Base-by-base conservation (phyloP, 2,888 invertebrate species). In the Noctua fimbriata region DNA sequence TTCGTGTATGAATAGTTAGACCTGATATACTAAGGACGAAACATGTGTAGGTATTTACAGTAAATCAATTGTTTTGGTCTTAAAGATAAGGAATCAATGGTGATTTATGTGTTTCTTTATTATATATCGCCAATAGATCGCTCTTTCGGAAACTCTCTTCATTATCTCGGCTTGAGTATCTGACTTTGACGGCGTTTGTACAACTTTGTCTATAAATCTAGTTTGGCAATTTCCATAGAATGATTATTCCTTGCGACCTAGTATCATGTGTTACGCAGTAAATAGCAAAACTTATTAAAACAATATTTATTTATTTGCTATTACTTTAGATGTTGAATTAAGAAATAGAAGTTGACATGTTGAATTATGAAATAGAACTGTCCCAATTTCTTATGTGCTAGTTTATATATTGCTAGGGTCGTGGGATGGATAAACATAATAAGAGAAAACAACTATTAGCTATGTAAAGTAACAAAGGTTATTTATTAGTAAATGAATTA, bases 81-180 rank as follows among this genome's bases (percentile, higher is more conserved):
- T 78, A 79, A 80, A 87, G 86, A 87, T 87, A 78, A 84, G 76
- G 85, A 87, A 86, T 88, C 84, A 87, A 78, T 78, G 69, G 80
- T 89, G 89, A 90, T 90, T 88, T 85, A 91, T 89, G 81, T 86
- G 86, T 85, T 89, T 85, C 79, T 80, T 82, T 87, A 82, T 80
- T 84, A 81, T 85, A 67, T 79, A 87, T 83, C 69, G 82, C 78
- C 73, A 86, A 78, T 84, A 80, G 83, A 88, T 85, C 55, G 65
- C 72, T 82, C 73, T 75, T 77, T 73, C 71, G 21, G 74, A 69
- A 85, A 85, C 78, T 84, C 83, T 21, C 65, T 78, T 79, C 80
- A 87, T 85, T 89, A 85, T 89, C 75, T 83, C 44, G 41, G 41
- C 70, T 72, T 65, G 75, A 77, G 76, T 78, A 70, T 83, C 60